Evolutionary conservation across 2,113 vertebrate genomes (phyloP).

Genomic region (Notarius lentiginosus): DNA sequence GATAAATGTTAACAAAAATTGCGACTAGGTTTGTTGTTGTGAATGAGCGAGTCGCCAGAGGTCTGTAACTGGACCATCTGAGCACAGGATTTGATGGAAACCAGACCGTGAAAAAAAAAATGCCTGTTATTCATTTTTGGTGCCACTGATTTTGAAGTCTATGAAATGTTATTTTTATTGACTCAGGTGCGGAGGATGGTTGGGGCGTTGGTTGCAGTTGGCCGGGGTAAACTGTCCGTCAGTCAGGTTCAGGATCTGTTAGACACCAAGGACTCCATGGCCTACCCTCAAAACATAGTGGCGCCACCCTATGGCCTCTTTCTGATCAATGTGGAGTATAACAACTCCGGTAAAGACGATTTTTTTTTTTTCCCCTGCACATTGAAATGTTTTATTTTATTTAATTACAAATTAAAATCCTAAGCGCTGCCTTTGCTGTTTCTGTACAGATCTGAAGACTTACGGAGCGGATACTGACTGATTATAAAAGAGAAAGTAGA

Average conservation of each 20-base stretch:
- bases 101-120: no score
- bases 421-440: neutral
- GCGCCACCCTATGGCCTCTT: constrained; percentile 84
- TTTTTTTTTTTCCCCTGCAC: neutral
- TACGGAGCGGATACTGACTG: neutral
- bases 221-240: constrained; percentile 71
- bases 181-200: constrained; percentile 86
- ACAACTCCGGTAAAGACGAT: constrained; percentile 54
- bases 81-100: no score
- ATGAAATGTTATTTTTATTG: neutral
- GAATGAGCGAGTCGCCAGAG: no score
- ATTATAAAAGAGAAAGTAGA: neutral
- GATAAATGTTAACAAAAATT: no score
- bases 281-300: constrained; percentile 65
- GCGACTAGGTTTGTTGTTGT: no score
- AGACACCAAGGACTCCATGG: constrained; percentile 71
- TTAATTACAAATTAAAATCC: neutral
- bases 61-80: no score
- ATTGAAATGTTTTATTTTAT: no score
- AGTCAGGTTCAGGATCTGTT: constrained; percentile 73
- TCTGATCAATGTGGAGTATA: constrained; percentile 81
- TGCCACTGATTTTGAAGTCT: neutral
- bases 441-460: constrained; percentile 59
- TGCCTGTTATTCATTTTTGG: neutral
- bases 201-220: constrained; percentile 83